phyloP scores from a whole-genome alignment of 2,113 vertebrate species.

The Laticauda colubrina region DNA sequence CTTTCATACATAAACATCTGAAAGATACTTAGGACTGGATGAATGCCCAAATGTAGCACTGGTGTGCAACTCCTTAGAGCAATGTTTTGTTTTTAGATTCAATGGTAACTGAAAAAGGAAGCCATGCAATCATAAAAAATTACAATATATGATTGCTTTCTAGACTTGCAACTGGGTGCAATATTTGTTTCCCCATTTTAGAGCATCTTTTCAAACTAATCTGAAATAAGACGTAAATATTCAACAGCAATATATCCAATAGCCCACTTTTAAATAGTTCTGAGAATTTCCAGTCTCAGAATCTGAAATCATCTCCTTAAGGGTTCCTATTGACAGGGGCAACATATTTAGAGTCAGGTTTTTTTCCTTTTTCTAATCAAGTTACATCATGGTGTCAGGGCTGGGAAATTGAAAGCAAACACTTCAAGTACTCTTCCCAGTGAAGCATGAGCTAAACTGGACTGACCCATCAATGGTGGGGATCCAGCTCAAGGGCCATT shows the following conservation, averaged over 20 bases:
- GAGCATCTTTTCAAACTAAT: neutral
- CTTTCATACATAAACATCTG: neutral
- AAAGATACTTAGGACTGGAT: neutral
- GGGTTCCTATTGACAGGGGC: neutral
- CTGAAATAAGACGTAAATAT: neutral
- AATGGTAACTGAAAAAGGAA: neutral
- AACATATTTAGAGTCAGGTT: neutral
- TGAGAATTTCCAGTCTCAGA: neutral
- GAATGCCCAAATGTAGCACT: neutral
- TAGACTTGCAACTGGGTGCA: neutral
- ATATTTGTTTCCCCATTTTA: neutral
- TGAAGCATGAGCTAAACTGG: neutral
- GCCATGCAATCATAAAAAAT: neutral
- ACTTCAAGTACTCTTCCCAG: neutral
- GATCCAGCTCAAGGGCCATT: neutral
- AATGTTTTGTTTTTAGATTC: neutral
- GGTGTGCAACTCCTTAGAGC: neutral
- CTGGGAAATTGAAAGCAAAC: neutral
- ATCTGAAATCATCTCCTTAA: neutral
- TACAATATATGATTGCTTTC: neutral
- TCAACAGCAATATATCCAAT: neutral
- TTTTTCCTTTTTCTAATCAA: neutral
- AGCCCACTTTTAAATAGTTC: neutral
- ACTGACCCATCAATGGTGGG: neutral
- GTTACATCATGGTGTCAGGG: neutral